Evolutionary conservation across 1,140 invertebrate genomes (phyloP).

Genomic region (Homalodisca vitripennis): DNA sequence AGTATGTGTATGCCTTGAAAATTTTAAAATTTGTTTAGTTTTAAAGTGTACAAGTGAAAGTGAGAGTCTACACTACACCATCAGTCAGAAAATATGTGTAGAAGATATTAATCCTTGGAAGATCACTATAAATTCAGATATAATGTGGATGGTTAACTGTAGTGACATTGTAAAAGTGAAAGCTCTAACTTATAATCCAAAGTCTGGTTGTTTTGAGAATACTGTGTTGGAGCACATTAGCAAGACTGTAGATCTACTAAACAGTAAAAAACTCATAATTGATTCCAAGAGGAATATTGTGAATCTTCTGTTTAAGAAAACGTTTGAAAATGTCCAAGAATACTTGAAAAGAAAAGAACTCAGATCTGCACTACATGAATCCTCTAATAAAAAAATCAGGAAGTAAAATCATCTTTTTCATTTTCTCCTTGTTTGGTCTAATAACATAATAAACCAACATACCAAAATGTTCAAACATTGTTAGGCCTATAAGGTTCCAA

Average conservation of each 20-base stretch:
- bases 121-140: background rate
- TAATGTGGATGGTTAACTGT: conserved; percentile 9
- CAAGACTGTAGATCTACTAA: conserved; percentile 7
- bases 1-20: conserved; percentile 51
- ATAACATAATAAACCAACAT: too few species aligned
- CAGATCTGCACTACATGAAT: conserved; percentile 31
- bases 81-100: background rate
- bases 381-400: conserved; percentile 25
- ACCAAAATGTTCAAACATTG: too few species aligned
- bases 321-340: conserved; percentile 40
- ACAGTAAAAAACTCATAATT: background rate
- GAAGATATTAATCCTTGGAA: background rate
- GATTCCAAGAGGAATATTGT: conserved; percentile 28
- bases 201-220: conserved; percentile 1
- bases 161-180: conserved; percentile 36
- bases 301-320: conserved; percentile 38
- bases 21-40: conserved; percentile 50
- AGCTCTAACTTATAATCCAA: conserved; percentile 49
- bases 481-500: too few species aligned
- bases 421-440: too few species aligned
- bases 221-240: background rate
- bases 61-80: background rate
- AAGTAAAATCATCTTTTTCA: too few species aligned
- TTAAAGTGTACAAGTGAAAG: conserved; percentile 46
- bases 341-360: conserved; percentile 37